Evolutionary conservation across 2,113 vertebrate species (phyloP), one percentile per base, ranked within the genome.

Genomic region (Blennius ocellaris): DNA sequence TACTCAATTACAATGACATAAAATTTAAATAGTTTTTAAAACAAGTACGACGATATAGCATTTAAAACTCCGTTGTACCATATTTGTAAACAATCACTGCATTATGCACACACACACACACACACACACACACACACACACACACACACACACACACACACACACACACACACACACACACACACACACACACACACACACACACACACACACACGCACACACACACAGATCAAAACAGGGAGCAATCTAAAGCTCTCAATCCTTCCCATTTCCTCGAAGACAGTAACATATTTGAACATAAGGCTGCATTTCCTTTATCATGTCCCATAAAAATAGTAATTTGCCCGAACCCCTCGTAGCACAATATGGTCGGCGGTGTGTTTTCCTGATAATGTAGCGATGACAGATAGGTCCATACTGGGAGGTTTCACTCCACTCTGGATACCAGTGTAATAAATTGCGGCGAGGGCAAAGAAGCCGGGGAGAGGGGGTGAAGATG

Each of bases 251-350:
- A 83, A 69, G 58, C 84, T 78, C 76, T 88, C 84, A 84, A 89
- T 92, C 85, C 86, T 84, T 81, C 76, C 79, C 56, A 58, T 84
- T 82, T 86, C 75, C 73, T 77, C 54, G 47, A 21, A 86, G 93
- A 95, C 94, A 94, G 94, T 94, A 94, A 96, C 94, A 94, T 93
- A 95, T 94, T 91, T 91, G 96, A 96, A 95, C 95, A 94, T 93
- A 96, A 95, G 95, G 95, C 94, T 91, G 93, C 94, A 92, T 95
- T 96, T 96, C 94, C 95, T 97, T 97, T 96, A 97, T 96, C 96
- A 94, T 94, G 95, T 93, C 94, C 95, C 94, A 95, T 96, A 96
- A 96, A 97, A 97, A 96, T 93, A 96, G 95, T 95, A 94, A 96
- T 96, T 96, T 97, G 96, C 95, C 85, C 89, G 90, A 94, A 94